Conservation (phyloP, 2,797 vertebrate species). For the Pristis pectinata region DNA sequence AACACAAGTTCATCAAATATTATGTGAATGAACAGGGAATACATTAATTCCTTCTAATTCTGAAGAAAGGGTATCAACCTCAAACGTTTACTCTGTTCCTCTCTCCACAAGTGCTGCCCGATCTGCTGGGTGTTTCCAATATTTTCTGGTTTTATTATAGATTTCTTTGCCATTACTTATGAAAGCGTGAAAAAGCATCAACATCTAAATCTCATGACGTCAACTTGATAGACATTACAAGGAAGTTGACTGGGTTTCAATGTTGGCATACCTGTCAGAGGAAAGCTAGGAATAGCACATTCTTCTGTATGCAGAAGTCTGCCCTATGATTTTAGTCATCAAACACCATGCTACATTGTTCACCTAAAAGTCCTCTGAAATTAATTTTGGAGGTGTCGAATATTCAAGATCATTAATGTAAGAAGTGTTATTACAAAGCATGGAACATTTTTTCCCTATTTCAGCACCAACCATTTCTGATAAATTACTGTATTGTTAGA, state of each 20-base stretch:
- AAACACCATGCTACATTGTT: not conserved
- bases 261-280: not conserved
- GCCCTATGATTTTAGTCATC: not conserved
- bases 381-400: not conserved
- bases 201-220: not conserved
- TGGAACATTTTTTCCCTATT: not conserved
- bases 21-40: not conserved
- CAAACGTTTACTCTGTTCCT: too few species aligned
- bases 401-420: not conserved
- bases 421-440: not conserved
- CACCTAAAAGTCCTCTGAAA: not conserved
- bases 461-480: not conserved
- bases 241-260: slow-evolving; percentile 1
- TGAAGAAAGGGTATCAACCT: too few species aligned
- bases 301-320: not conserved
- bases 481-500: not conserved
- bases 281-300: not conserved
- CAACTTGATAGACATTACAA: not conserved
- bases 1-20: not conserved
- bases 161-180: not conserved
- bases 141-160: too few species aligned
- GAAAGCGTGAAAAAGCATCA: not conserved
- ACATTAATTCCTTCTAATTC: not conserved
- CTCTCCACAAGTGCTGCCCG: too few species aligned
- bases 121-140: too few species aligned